Base-by-base conservation (phyloP, 2,113 vertebrate species). In the Lycaon pictus region DNA sequence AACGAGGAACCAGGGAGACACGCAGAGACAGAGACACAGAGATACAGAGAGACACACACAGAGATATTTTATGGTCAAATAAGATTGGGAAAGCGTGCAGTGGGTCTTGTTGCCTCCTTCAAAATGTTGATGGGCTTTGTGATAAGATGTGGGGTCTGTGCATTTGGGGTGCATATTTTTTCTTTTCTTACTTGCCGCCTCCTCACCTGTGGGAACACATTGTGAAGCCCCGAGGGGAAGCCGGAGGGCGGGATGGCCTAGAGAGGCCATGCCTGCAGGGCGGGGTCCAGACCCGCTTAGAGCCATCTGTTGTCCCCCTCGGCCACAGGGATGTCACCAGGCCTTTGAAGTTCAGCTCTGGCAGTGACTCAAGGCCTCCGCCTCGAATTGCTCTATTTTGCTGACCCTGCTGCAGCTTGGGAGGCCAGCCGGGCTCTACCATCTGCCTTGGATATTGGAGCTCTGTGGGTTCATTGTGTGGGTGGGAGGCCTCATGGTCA, bases 81-180 rank as follows among this genome's bases (percentile, higher is more conserved):
- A 56, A 56, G 43, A 23, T 27, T 15, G 2, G 51, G 4, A 88
- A 63, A 63, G 25, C 0, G 1, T 5, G 22, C 7, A 1, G 2
- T 51, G 37, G 56, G 11, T 77, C 27, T 32, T 62, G 27, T n/a
- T 1, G n/a, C 4, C 4, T 1, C 60, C 27, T n/a, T 13, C 11
- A 17, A 62, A 48, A 22, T 4, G 15, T 51, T 2, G 32, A 22
- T 35, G 2, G 5, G 32, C 11, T 37, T 82, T 23, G 17, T 1
- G 11, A 32, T 22, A 4, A 17, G 1, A 7, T 0, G 1, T 7
- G n/a, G 16, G 25, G 6, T 19, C 3, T 0, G 13, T 8, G 29
- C 2, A 35, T 8, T 11, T 23, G 37, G 71, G 8, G 12, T 6
- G 35, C 0, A 32, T 55, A 12, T 48, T 63, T 2, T 16, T 16